Percentiles rank a stretch among this genome's conserved stretches.
These are phyloP conservation scores for Drosophila nikananu DNA, from an alignment of 1,140 invertebrate genomes.

Conservation along the genomic window DNA sequence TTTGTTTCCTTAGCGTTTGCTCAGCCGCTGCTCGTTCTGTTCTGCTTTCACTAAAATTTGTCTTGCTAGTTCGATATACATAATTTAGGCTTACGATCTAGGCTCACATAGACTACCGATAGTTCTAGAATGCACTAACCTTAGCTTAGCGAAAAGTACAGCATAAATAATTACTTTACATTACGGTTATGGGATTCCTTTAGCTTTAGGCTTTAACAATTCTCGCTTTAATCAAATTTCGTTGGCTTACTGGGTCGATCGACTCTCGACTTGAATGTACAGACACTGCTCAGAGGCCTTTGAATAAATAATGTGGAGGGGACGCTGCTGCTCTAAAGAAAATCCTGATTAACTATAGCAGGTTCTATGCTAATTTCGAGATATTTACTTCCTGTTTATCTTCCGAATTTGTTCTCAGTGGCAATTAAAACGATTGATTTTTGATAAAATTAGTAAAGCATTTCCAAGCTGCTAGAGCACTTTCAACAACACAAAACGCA, in stretches of 20 bases:
- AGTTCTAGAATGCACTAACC: constrained; percentile 85
- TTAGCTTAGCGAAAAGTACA: constrained; percentile 84
- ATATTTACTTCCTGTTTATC: constrained; percentile 71
- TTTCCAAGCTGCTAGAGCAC: constrained; percentile 64
- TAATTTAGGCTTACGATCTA: constrained; percentile 78
- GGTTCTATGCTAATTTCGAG: constrained; percentile 54
- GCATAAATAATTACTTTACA: constrained; percentile 84
- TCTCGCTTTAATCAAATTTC: constrained; percentile 51
- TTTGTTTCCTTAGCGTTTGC: constrained; percentile 37
- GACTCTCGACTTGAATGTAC: constrained; percentile 38
- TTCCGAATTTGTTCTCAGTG: constrained; percentile 76
- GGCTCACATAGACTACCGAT: constrained; percentile 80
- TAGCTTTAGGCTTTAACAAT: constrained; percentile 63
- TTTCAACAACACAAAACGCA: constrained; percentile 73
- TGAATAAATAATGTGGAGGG: constrained; percentile 43
- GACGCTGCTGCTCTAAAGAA: constrained; percentile 33
- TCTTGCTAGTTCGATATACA: constrained; percentile 78
- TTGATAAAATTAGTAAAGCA: constrained; percentile 75
- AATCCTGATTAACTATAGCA: constrained; percentile 34
- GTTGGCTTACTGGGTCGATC: constrained; percentile 38
- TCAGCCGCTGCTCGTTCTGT: constrained; percentile 25
- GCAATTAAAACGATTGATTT: constrained; percentile 52
- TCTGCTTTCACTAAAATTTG: constrained; percentile 77
- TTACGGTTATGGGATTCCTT: constrained; percentile 59
- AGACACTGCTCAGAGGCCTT: constrained; percentile 44